Base-by-base conservation (phyloP, 2,797 vertebrate species). In the Hippoglossus hippoglossus region DNA sequence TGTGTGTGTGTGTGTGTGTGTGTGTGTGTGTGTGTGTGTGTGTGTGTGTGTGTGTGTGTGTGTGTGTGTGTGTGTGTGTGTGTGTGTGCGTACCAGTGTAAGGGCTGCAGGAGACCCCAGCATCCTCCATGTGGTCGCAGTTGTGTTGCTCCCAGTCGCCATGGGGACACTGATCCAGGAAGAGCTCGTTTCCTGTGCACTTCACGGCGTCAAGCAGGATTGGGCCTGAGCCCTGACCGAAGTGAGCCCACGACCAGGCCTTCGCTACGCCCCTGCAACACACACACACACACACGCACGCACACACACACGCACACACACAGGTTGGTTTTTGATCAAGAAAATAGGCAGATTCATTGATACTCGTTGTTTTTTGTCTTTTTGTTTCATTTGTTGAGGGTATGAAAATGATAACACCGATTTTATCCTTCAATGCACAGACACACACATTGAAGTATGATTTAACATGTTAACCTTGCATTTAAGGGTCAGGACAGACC, bases 91-190 rank as follows among this genome's bases (percentile, higher is more conserved):
- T 64, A 95, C 95, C 95, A 74, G 94, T 94, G 62, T 95, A 95
- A 7, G 95, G 95, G 82, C 94, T 95, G 90, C 98, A 99, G 79
- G 95, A 94, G 58, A 96, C 96, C 0, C 97, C 93, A 2, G 97
- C 97, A 0, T 99, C 98, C 87, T 99, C 97, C 73, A 97, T 96
- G 92, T 99, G 98, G 87, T 98, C 97, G 69, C 97, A 99, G 92
- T 99, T 98, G 90, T 99, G 98, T 76, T 96, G 93, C 85, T 96
- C 95, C 98, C 98, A 99, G 86, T 95, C 93, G 0, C 94, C 91
- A 63, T 98, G 97, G 75, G 92, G 92, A 86, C 97, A 99, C 70
- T 95, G 95, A 74, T 96, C 97, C 81, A 99, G 91, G 36, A 94
- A 95, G 10, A 95, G 88, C 82, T 99, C 98, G 0, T 97, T 97